A percentile compares a stretch with the other conserved stretches of the same genome.
Conservation (phyloP, 2,797 vertebrate species). For the Arctocebus calabarensis region DNA sequence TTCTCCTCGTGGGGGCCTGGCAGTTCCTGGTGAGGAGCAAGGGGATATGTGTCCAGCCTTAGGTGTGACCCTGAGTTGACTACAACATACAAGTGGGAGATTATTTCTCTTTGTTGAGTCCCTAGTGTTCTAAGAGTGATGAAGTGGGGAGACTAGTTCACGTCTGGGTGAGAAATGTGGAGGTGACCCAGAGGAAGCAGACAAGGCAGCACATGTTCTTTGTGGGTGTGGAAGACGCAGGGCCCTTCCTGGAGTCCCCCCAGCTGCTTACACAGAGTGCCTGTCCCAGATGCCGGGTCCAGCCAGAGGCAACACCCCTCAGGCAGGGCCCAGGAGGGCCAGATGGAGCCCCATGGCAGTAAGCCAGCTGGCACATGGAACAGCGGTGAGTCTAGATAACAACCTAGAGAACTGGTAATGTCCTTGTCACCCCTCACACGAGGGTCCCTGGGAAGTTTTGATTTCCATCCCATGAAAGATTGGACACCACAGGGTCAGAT, state of each 20-base stretch:
- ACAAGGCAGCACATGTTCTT: no score
- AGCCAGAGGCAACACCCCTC: not conserved
- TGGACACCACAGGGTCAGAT: not conserved
- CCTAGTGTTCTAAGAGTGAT: not conserved
- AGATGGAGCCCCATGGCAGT: not conserved
- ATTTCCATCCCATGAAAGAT: not conserved
- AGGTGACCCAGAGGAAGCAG: no score
- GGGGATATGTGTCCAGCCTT: not conserved
- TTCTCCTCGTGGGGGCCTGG: not conserved
- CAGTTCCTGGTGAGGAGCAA: not conserved
- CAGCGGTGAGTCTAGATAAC: accelerated
- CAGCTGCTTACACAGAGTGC: not conserved
- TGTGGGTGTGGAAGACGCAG: no score
- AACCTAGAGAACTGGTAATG: not conserved
- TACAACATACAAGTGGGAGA: not conserved
- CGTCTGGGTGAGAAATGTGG: accelerated
- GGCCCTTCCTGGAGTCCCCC: not conserved
- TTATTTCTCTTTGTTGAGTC: not conserved
- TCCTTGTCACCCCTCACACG: not conserved
- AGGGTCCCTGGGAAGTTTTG: not conserved
- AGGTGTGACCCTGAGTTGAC: not conserved
- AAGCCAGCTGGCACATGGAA: no score
- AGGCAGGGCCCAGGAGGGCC: no score
- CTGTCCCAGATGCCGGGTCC: not conserved
- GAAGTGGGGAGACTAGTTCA: not conserved